Conservation (phyloP, 1,140 invertebrate species). For the Drosophila ananassae region DNA sequence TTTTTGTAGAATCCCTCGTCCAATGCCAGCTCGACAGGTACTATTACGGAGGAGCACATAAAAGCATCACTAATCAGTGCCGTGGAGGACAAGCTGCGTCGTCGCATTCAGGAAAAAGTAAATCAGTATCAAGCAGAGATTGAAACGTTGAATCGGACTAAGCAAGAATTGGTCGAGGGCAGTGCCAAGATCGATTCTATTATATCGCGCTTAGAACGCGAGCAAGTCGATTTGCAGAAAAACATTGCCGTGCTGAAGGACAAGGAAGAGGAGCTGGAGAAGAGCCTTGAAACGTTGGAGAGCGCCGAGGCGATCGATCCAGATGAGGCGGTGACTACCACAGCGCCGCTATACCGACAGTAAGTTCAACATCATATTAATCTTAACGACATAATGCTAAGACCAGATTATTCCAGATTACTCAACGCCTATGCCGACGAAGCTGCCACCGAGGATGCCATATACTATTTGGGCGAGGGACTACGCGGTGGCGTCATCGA, state of each 20-base stretch:
- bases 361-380: constrained; percentile 81
- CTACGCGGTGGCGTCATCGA: constrained; percentile 96
- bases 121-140: constrained; percentile 96
- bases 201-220: constrained; percentile 91
- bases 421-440: constrained; percentile 98
- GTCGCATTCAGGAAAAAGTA: constrained; percentile 94
- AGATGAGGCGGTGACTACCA: constrained; percentile 98
- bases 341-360: constrained; percentile 98
- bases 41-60: constrained; percentile 97
- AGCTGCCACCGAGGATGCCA: constrained; percentile 98
- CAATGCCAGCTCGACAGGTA: constrained; percentile 85
- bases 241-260: constrained; percentile 93
- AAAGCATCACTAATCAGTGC: constrained; percentile 96
- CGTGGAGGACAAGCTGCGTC: constrained; percentile 95
- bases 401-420: constrained; percentile 86
- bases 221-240: constrained; percentile 94
- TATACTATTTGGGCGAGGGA: constrained; percentile 99
- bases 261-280: constrained; percentile 94
- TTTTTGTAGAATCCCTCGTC: constrained; percentile 56
- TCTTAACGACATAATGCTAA: background rate
- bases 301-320: constrained; percentile 94
- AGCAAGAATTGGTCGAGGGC: constrained; percentile 94
- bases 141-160: constrained; percentile 94
- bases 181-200: constrained; percentile 93
- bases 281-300: constrained; percentile 91